Evolutionary conservation across 1,140 invertebrate genomes (phyloP).

Genomic region (Drosophila pectinifera): DNA sequence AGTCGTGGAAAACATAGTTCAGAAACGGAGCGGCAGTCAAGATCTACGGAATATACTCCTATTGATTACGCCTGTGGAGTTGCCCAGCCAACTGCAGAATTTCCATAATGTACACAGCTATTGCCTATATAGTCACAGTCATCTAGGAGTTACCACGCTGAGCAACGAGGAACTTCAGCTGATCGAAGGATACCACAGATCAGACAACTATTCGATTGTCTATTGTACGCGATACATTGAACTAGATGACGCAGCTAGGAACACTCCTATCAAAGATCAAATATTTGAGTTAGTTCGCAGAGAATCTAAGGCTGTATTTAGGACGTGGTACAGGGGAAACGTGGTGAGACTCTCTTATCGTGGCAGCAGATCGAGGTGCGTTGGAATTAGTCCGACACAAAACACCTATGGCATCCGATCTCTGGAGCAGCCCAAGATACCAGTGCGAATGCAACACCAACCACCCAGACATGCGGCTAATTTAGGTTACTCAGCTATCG

Average conservation of each 20-base stretch:
- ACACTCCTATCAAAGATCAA: conserved; percentile 1
- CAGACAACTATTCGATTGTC: background rate
- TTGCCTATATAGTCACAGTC: background rate
- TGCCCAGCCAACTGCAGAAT: background rate
- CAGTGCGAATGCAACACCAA: conserved; percentile 2
- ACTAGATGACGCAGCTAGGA: background rate
- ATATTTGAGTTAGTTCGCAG: background rate
- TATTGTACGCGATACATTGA: background rate
- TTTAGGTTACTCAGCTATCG: background rate
- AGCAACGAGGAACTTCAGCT: background rate
- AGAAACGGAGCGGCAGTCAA: background rate
- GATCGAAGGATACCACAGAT: background rate
- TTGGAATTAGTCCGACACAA: background rate
- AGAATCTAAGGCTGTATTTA: background rate
- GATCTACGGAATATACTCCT: background rate
- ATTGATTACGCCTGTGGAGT: background rate
- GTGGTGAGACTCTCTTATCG: conserved; percentile 1
- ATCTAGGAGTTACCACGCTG: background rate
- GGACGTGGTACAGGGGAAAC: background rate
- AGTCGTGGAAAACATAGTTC: background rate
- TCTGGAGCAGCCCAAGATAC: background rate
- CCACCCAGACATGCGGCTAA: background rate
- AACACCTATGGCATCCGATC: background rate
- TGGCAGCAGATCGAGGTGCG: background rate
- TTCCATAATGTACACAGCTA: background rate